Percentiles rank a stretch among this genome's conserved stretches.
Evolutionary conservation across 2,797 vertebrate species (phyloP).

Genomic region (Natrix natrix): DNA sequence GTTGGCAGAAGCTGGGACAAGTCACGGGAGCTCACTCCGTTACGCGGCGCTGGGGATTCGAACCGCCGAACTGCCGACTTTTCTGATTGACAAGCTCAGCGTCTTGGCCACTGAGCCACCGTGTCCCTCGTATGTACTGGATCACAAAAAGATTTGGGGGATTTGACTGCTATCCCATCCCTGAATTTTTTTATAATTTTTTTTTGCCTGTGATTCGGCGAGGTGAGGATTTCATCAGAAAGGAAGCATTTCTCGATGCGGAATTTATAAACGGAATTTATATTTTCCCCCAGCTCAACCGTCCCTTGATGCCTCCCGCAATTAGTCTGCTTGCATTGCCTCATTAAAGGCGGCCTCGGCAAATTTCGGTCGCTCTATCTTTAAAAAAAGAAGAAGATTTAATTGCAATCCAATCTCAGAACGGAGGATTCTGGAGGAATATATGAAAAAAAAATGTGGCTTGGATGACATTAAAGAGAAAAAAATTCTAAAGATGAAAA

Average conservation of each 20-base stretch:
- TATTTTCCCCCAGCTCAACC: conserved; percentile 62
- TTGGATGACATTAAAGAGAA: too few relatives aligned
- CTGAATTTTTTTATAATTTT: too few relatives aligned
- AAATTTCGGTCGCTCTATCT: conserved; percentile 23
- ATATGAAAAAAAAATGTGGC: background rate
- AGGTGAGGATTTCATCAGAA: conserved; percentile 42
- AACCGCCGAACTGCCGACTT: too few relatives aligned
- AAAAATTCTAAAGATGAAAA: background rate
- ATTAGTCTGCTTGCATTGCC: conserved; percentile 63
- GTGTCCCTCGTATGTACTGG: too few relatives aligned
- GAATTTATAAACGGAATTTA: conserved; percentile 65
- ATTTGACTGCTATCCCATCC: background rate
- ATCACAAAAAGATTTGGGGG: background rate
- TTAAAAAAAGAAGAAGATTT: background rate
- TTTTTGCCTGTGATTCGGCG: too few relatives aligned
- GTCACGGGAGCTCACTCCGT: too few relatives aligned
- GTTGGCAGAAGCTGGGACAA: too few relatives aligned
- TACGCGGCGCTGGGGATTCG: too few relatives aligned
- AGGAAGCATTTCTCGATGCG: conserved; percentile 58
- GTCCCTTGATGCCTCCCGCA: conserved; percentile 65
- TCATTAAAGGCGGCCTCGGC: conserved; percentile 62
- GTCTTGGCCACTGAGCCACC: too few relatives aligned
- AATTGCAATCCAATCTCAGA: conserved; percentile 18
- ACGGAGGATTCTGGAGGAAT: conserved; percentile 42
- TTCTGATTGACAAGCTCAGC: too few relatives aligned